These are phyloP conservation scores for Hycleus phaleratus DNA, from an alignment of 1,140 invertebrate species.

Conservation along the genomic window DNA sequence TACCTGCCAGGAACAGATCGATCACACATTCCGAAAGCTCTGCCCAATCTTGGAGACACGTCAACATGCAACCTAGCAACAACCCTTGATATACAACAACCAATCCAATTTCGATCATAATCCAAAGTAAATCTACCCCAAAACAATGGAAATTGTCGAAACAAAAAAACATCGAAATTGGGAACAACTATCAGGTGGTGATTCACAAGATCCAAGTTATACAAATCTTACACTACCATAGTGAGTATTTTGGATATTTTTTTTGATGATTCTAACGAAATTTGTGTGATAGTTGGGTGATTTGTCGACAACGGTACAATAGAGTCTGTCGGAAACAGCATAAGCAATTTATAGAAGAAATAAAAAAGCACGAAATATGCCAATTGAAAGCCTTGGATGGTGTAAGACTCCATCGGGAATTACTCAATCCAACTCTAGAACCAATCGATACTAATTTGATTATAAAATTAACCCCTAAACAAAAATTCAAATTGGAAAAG, in stretches of 20 bases:
- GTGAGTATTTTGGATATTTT: constrained; percentile 8
- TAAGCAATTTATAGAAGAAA: constrained; percentile 33
- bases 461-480: constrained; percentile 26
- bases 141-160: not conserved
- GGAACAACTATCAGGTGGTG: constrained; percentile 1
- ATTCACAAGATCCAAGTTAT: constrained; percentile 11
- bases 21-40: not conserved
- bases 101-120: not conserved
- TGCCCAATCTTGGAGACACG: not conserved
- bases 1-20: no score
- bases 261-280: not conserved
- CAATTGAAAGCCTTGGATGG: constrained; percentile 33
- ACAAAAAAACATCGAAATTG: not conserved
- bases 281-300: constrained; percentile 29
- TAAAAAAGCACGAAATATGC: constrained; percentile 30
- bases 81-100: not conserved
- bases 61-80: no score
- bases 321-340: constrained; percentile 25
- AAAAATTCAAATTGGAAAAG: constrained; percentile 18
- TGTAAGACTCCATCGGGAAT: constrained; percentile 34
- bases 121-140: not conserved
- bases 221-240: constrained; percentile 7
- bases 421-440: constrained; percentile 29
- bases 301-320: constrained; percentile 35
- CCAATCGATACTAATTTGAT: constrained; percentile 22